A percentile compares a stretch with the other conserved stretches of the same genome.
Conservation (phyloP, 2,888 invertebrate species). For the Helleia helle region DNA sequence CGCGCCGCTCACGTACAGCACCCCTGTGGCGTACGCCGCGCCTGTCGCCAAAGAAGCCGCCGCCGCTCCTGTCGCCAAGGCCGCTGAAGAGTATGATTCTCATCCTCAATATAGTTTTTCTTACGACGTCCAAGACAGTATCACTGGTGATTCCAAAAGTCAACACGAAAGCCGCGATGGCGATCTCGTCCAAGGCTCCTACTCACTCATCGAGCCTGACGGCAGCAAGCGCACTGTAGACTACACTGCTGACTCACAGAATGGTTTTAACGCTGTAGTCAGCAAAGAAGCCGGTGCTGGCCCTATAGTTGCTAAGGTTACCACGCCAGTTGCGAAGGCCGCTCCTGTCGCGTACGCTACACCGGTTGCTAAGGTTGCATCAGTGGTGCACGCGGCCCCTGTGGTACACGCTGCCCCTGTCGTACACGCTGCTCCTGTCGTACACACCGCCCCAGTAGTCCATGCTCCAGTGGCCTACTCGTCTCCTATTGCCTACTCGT, state of each 20-base stretch:
- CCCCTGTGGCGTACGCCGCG: constrained; percentile 30
- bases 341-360: not conserved
- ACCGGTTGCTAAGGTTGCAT: not conserved
- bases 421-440: not conserved
- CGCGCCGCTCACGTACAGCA: constrained; percentile 21
- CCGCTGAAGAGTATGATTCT: constrained; percentile 72
- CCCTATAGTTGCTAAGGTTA: constrained; percentile 22
- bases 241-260: constrained; percentile 46
- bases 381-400: not conserved
- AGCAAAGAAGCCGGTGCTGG: constrained; percentile 36
- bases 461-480: not conserved
- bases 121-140: constrained; percentile 77
- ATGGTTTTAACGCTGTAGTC: constrained; percentile 53
- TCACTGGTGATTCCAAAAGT: constrained; percentile 50
- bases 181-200: constrained; percentile 49
- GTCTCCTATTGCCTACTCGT: not conserved
- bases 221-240: constrained; percentile 48
- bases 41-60: constrained; percentile 42
- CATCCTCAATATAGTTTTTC: constrained; percentile 79
- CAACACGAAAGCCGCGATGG: constrained; percentile 45
- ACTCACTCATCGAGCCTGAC: constrained; percentile 46
- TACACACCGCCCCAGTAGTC: not conserved
- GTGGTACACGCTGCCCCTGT: not conserved
- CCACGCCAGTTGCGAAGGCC: constrained; percentile 1
- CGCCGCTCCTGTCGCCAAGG: constrained; percentile 45